phyloP scores from a whole-genome alignment of 1,140 invertebrate genomes.

The Cotesia vestalis region DNA sequence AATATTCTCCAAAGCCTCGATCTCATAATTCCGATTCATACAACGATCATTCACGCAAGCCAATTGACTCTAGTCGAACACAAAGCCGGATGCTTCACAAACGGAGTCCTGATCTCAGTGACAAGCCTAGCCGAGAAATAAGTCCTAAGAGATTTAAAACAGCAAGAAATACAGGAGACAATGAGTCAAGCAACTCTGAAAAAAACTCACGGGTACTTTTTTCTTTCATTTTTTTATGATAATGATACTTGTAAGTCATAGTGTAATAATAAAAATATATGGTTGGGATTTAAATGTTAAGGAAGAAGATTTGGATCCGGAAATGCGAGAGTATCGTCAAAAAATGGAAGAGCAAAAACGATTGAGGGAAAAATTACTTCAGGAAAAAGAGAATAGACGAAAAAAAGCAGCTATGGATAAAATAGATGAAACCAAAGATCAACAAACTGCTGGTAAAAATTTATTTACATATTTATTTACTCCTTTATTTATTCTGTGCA shows the following conservation, averaged over 20 bases:
- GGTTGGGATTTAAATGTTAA: constrained; percentile 39
- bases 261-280: constrained; percentile 23
- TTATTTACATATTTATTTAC: neutral
- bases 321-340: constrained; percentile 70
- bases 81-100: constrained; percentile 44
- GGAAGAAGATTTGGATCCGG: constrained; percentile 69
- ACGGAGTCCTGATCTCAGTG: constrained; percentile 41
- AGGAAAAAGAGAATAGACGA: constrained; percentile 71
- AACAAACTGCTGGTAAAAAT: constrained; percentile 44
- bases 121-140: constrained; percentile 32
- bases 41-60: constrained; percentile 46
- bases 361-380: constrained; percentile 69
- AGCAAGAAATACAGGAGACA: constrained; percentile 48
- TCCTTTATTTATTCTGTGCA: neutral
- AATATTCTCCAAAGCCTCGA: constrained; percentile 46
- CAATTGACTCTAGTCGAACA: constrained; percentile 39
- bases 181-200: constrained; percentile 25
- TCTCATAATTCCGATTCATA: constrained; percentile 48
- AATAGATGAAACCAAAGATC: constrained; percentile 50
- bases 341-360: constrained; percentile 75
- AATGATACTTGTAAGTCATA: neutral
- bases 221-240: constrained; percentile 31
- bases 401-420: constrained; percentile 68
- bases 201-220: constrained; percentile 34
- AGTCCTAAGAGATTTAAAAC: constrained; percentile 49